Evolutionary conservation across 2,113 vertebrate species (phyloP).

Genomic region (Buteo buteo): DNA sequence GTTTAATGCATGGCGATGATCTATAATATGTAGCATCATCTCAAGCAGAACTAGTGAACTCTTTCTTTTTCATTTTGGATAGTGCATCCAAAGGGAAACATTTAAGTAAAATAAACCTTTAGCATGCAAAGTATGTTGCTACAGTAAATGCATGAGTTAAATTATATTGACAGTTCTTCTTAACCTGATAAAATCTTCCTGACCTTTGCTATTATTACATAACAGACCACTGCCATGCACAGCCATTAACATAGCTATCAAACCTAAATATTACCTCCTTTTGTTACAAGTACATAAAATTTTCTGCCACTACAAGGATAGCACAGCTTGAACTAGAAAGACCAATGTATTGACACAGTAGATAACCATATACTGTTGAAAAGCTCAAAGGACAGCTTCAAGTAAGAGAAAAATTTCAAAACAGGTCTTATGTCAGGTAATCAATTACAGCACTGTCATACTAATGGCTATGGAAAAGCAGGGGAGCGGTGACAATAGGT

Average conservation of each 20-base stretch:
- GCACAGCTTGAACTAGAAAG: conserved; percentile 33
- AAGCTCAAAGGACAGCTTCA: conserved; percentile 64
- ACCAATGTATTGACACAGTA: conserved; percentile 19
- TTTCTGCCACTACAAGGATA: conserved; percentile 53
- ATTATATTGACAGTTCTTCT: conserved; percentile 51
- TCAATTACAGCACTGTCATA: conserved; percentile 73
- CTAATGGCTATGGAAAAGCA: conserved; percentile 73
- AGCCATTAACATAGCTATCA: conserved; percentile 45
- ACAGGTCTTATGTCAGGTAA: conserved; percentile 68
- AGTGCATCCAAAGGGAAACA: conserved; percentile 26
- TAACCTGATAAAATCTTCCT: conserved; percentile 58
- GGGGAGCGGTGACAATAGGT: conserved; percentile 61
- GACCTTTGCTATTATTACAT: conserved; percentile 26
- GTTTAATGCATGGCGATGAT: conserved; percentile 32
- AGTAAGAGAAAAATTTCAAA: conserved; percentile 64
- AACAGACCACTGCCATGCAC: conserved; percentile 26
- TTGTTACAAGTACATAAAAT: conserved; percentile 22
- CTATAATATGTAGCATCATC: not conserved
- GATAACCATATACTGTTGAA: conserved; percentile 36
- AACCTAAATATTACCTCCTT: conserved; percentile 47
- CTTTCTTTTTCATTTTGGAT: conserved; percentile 15
- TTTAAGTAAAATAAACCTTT: conserved; percentile 39
- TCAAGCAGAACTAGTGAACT: conserved; percentile 40
- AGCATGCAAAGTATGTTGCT: conserved; percentile 31
- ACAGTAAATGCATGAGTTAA: conserved; percentile 42